Evolutionary conservation across 2,888 invertebrate genomes (phyloP), one percentile per base, ranked within the genome.

Genomic region (Hirtodrosophila confusa): DNA sequence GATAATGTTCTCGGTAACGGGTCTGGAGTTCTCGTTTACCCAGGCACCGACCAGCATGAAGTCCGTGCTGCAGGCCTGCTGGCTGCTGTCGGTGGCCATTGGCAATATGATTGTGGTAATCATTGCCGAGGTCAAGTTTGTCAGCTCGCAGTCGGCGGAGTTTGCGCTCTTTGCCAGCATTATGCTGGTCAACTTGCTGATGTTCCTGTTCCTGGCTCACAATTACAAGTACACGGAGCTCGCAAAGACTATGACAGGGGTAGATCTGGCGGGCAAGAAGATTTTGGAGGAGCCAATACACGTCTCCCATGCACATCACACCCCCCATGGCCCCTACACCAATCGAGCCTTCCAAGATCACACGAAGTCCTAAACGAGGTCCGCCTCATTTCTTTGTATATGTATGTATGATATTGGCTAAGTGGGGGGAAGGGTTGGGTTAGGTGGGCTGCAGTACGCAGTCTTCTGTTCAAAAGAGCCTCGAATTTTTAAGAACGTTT

Each of bases 1-100:
- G 92, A 96, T 99, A 40, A 96, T 99, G 95, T 98, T 98, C 91
- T 97, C 98, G 0, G 96, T 99, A 27, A 98, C 99, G 0, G 99
- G 99, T 0, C 92, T 99, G 23, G 97, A 98, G 90, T 99, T 99
- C 92, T 97, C 98, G 0, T 99, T 98, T 91, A 97, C 98, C 0
- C 97, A 97, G 93, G 97, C 99, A 0, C 98, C 99, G 0, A 90
- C 93, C 4, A 95, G 95, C 70, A 98, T 99, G 98, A 99, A 99
- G 91, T 97, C 98, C 0, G 95, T 99, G 0, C 91, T 99, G 48
- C 96, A 96, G 90, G 97, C 99, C 0, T 94, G 95, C 10, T 99
- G 98, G 97, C 93, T 98, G 10, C 92, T 99, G 51, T 98, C 98
- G 0, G 97, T 97, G 0, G 97, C 98, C 0, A 93, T 98, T 86